Evolutionary conservation across 2,888 invertebrate genomes (phyloP).

Genomic region (Hydropsyche betteni): DNA sequence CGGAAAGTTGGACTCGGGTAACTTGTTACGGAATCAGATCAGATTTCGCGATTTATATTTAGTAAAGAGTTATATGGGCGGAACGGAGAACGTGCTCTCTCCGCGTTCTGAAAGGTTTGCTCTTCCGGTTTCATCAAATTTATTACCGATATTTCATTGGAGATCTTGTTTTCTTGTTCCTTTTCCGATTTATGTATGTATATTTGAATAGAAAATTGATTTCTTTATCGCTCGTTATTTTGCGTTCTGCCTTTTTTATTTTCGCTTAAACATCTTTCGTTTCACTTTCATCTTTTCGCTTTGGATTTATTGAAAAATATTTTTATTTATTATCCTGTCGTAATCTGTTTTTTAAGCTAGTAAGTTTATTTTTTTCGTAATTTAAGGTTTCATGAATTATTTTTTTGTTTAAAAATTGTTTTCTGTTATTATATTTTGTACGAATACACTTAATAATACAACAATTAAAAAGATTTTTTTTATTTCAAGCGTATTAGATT

Average conservation of each 20-base stretch:
- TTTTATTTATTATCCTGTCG: too few relatives aligned
- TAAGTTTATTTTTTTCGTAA: too few relatives aligned
- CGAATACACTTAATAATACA: too few relatives aligned
- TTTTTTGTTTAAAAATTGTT: too few relatives aligned
- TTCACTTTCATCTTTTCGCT: background rate
- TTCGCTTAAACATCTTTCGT: background rate
- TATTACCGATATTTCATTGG: conserved; percentile 28
- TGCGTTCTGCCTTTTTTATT: background rate
- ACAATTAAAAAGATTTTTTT: too few relatives aligned
- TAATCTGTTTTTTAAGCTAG: too few relatives aligned
- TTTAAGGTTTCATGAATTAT: too few relatives aligned
- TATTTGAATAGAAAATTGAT: conserved; percentile 20
- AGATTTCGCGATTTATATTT: conserved; percentile 29
- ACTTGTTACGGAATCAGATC: conserved; percentile 30
- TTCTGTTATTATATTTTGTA: too few relatives aligned
- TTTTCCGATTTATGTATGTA: background rate
- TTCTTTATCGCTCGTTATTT: conserved; percentile 23
- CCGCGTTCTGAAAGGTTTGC: conserved; percentile 15
- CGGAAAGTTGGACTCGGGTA: conserved; percentile 4
- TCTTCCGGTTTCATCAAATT: conserved; percentile 30
- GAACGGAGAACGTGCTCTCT: background rate
- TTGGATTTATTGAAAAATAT: too few relatives aligned
- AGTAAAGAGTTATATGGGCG: background rate
- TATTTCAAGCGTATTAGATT: too few relatives aligned
- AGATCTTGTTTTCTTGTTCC: conserved; percentile 18